phyloP scores from a whole-genome alignment of 2,113 vertebrate genomes.

The Gobiocypris rarus region DNA sequence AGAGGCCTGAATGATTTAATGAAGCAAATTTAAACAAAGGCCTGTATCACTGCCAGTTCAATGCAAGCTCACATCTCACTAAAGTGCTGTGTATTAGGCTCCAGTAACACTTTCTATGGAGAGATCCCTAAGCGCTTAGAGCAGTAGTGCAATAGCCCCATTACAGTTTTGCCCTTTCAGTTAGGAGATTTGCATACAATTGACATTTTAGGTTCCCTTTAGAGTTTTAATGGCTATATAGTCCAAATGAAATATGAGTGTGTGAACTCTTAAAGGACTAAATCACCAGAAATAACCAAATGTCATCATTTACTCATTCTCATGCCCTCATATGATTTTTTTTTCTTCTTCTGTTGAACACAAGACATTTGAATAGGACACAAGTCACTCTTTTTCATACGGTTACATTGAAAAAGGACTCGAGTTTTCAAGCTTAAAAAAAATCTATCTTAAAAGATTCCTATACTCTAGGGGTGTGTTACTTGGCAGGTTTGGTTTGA shows the following conservation, averaged over 20 bases:
- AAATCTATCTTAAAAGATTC: background rate
- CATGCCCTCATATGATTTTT: constrained; percentile 9
- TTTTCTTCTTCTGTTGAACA: background rate
- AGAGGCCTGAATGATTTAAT: constrained; percentile 17
- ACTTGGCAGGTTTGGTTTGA: background rate
- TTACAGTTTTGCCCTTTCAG: constrained; percentile 4
- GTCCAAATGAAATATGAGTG: background rate
- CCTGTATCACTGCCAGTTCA: constrained; percentile 6
- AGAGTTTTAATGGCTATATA: background rate
- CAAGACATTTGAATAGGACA: background rate
- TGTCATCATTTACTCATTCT: background rate
- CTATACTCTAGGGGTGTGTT: background rate
- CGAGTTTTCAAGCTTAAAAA: background rate
- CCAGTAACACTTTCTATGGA: background rate
- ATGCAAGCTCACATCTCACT: constrained; percentile 15
- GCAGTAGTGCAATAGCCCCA: background rate
- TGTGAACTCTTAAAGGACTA: background rate
- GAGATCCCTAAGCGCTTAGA: background rate
- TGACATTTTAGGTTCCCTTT: constrained; percentile 26
- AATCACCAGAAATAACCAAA: background rate
- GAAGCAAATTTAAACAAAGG: constrained; percentile 25
- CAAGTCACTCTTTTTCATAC: background rate
- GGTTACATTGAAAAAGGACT: background rate
- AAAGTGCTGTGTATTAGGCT: background rate
- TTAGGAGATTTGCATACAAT: constrained; percentile 30